phyloP scores from a whole-genome alignment of 2,113 vertebrate species.

The Microtus oregoni region DNA sequence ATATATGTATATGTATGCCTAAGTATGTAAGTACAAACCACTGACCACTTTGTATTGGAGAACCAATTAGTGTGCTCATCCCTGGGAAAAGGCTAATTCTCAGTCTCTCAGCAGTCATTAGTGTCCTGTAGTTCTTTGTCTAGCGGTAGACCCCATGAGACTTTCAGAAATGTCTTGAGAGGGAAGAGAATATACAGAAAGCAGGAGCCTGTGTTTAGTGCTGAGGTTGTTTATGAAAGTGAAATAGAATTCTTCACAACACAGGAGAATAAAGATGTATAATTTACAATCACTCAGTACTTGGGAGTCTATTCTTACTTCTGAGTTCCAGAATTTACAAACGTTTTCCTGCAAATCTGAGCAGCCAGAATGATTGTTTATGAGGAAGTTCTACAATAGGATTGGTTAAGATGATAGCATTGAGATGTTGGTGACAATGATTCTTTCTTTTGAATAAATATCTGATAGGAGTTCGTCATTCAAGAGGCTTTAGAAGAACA shows the following conservation, averaged over 20 bases:
- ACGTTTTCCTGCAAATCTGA: neutral
- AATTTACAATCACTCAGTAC: neutral
- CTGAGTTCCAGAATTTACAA: neutral
- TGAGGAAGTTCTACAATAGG: neutral
- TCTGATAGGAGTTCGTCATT: conserved; percentile 94
- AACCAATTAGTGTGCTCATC: neutral
- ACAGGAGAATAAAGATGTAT: neutral
- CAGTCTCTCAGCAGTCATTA: neutral
- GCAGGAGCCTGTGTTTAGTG: neutral
- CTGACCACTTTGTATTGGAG: neutral
- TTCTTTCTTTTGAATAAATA: conserved; percentile 5
- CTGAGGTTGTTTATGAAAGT: neutral
- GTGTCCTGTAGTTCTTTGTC: neutral
- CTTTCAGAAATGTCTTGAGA: neutral
- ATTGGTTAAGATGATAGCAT: neutral
- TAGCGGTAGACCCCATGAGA: neutral
- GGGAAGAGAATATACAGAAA: neutral
- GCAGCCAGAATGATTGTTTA: neutral
- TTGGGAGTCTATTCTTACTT: neutral
- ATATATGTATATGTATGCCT: neutral
- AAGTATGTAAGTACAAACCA: neutral
- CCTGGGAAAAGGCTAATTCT: neutral
- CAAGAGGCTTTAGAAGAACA: conserved; percentile 96
- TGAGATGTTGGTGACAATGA: conserved; percentile 1
- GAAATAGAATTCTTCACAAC: neutral